Base-by-base conservation (phyloP, 2,113 vertebrate species). In the Condylura cristata region DNA sequence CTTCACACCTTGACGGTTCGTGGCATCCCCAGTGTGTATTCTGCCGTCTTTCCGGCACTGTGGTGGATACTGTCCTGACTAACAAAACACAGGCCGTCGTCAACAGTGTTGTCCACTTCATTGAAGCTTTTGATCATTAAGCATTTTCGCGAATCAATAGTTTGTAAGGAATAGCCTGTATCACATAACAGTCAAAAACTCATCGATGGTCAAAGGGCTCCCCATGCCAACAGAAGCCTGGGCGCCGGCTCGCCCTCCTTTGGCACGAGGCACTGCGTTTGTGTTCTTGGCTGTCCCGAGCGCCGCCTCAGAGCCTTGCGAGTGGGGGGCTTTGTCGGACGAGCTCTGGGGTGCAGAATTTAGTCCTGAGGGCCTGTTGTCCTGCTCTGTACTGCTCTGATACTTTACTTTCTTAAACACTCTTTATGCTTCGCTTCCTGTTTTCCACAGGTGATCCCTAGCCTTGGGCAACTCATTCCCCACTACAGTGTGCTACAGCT, bases 71-170 rank as follows among this genome's bases (percentile, higher is more conserved):
- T 26, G 12, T 86, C 51, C 1, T 90, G 65, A 79, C 46, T 4
- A 61, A 74, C 39, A 65, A 44, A 78, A 72, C 41, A 30, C 24
- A 70, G 58, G 63, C 65, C 61, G 30, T 8, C 68, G 61, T 20
- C 51, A 37, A 71, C 86, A 86, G 48, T 68, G 16, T 88, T 96
- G 92, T 53, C 51, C 17, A 82, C 56, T 71, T 74, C 28, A 32
- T 84, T 22, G 44, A 53, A 13, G 24, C 79, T 65, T 94, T 90
- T 88, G 39, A 78, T 82, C 48, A 14, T n/a, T 65, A 71, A 41
- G 26, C 22, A 34, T 81, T 53, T 48, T 72, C 86, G 86, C 72
- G 11, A 68, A 8, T 14, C 51, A 71, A 37, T 10, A 41, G 65
- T 12, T 80, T 72, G 0, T 85, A 63, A 76, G 63, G 34, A 82